A percentile compares a stretch with the other conserved stretches of the same genome.
Evolutionary conservation across 2,888 invertebrate species (phyloP).

Genomic region (Phengaris arion): DNA sequence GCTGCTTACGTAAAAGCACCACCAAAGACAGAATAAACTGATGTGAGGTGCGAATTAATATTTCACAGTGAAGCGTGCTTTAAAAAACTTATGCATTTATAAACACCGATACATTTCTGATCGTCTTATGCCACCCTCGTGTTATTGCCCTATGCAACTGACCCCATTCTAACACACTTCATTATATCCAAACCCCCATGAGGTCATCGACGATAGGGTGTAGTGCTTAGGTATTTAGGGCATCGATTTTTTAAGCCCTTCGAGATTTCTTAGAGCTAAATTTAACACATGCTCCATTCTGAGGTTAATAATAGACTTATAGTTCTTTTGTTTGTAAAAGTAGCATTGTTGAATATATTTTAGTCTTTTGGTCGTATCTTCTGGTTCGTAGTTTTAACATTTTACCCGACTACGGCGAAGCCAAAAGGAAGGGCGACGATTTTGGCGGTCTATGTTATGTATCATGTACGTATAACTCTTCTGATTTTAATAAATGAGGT

Average conservation of each 20-base stretch:
- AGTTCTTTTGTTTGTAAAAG: neutral
- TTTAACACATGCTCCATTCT: slow-evolving; percentile 15
- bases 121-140: slow-evolving; percentile 25
- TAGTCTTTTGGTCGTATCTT: too few species aligned
- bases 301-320: neutral
- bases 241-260: slow-evolving; percentile 30
- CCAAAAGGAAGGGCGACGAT: too few species aligned
- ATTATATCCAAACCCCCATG: slow-evolving; percentile 28
- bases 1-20: too few species aligned
- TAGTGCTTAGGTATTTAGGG: slow-evolving; percentile 29
- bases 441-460: too few species aligned
- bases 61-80: neutral
- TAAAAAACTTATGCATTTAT: neutral
- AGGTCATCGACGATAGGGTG: slow-evolving; percentile 27
- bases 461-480: too few species aligned
- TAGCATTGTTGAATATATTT: neutral
- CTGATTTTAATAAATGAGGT: too few species aligned
- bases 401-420: too few species aligned
- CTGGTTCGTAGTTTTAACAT: too few species aligned
- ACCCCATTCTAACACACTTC: slow-evolving; percentile 23
- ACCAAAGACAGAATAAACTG: neutral
- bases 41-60: slow-evolving; percentile 1
- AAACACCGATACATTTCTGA: slow-evolving; percentile 8
- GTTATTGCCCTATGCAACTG: slow-evolving; percentile 13
- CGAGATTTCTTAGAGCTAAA: slow-evolving; percentile 14